Evolutionary conservation across 92 coral and sea anemone species (phyloP), one percentile per base, ranked within the genome.

Genomic region (Meandrina meandrites): DNA sequence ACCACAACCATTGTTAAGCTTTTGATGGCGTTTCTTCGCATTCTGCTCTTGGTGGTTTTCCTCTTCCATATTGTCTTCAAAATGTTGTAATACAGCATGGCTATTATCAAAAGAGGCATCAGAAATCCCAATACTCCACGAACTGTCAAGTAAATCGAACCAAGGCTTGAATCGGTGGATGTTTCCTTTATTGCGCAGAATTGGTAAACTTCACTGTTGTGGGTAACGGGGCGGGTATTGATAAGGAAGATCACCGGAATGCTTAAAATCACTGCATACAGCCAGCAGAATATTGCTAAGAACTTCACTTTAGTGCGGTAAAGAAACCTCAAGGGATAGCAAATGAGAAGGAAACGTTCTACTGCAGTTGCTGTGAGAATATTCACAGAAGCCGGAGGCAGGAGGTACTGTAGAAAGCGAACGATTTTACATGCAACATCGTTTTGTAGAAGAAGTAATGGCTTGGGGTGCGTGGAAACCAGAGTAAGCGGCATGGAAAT

Each of bases 351-450:
- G 77, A 89, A 94, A 21, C 97, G 90, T 50, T 94, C 97, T 0
- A 85, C 88, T 34, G 88, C 86, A 0, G 97, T 94, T 21, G 95
- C 97, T 6, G 97, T 91, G 4, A 94, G 86, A 40, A 92, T 92
- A 8, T 90, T 92, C 3, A 94, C 95, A 4, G 97, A 94, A 9
- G 97, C 97, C 11, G 95, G 97, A 15, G 95, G 97, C 6, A 94
- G 80, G 54, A 85, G 80, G 60, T 94, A 94, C 88, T 94, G 97
- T 0, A 90, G 27, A 79, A 94, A 94, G 50, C 97, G 91, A 15
- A 94, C 71, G 0, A 88, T 21, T 79, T 92, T 94, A 78, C 97
- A 94, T 12, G 92, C 60, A 31, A 67, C 53, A 58, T 67, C 80
- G 32, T 83, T 86, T n/a, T 87, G 81, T 35, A 81, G 70, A 24